Evolutionary conservation across 2,888 invertebrate genomes (phyloP).

Genomic region (Leptopilina myrica): DNA sequence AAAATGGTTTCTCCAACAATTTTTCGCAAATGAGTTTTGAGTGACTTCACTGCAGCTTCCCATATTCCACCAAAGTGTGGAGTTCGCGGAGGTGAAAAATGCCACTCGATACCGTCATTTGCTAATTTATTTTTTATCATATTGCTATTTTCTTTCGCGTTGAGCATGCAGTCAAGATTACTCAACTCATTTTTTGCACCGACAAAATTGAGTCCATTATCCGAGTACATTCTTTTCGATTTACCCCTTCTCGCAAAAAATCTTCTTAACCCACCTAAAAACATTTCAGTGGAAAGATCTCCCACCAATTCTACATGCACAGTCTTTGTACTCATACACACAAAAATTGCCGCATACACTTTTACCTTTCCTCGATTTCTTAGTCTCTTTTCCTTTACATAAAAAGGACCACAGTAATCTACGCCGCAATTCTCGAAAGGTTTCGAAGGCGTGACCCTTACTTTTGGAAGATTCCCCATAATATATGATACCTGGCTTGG

Average conservation of each 20-base stretch:
- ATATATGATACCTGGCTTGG: slow-evolving; percentile 13
- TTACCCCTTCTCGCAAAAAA: not conserved
- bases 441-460: not conserved
- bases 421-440: not conserved
- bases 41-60: too few species aligned
- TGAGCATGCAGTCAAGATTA: too few species aligned
- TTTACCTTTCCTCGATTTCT: not conserved
- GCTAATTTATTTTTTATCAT: too few species aligned
- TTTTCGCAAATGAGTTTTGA: too few species aligned
- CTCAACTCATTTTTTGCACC: too few species aligned
- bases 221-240: too few species aligned
- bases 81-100: too few species aligned
- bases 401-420: not conserved
- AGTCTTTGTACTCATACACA: not conserved
- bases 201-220: too few species aligned
- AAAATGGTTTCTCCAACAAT: too few species aligned
- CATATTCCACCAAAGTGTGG: too few species aligned
- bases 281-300: not conserved
- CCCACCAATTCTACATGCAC: not conserved
- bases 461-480: slow-evolving; percentile 39
- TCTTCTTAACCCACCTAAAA: not conserved
- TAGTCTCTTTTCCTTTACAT: not conserved
- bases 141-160: too few species aligned
- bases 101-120: too few species aligned
- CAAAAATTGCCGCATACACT: not conserved